Evolutionary conservation across 30 jellyfish, hydroid and myxozoan species (phyloP).

Genomic region (Haliclystus octoradiatus): DNA sequence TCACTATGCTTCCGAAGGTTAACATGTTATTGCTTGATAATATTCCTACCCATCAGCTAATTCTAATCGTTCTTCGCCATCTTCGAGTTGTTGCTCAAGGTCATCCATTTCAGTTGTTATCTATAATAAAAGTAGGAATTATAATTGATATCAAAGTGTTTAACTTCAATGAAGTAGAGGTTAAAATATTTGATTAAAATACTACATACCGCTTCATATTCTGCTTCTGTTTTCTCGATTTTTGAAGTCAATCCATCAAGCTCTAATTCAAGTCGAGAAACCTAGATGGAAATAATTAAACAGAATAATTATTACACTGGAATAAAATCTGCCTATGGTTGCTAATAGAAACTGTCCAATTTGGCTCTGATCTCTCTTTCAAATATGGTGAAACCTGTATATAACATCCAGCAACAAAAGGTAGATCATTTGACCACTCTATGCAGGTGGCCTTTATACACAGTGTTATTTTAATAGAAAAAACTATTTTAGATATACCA

Average conservation of each 20-base stretch:
- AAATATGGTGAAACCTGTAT: too few relatives aligned
- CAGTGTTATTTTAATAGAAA: too few relatives aligned
- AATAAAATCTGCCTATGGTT: too few relatives aligned
- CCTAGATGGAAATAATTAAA: constrained; percentile 5
- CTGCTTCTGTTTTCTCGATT: constrained; percentile 58
- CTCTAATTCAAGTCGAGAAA: constrained; percentile 69
- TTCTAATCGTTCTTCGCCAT: constrained; percentile 47
- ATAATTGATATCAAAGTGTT: background rate
- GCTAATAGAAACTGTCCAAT: too few relatives aligned
- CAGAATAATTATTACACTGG: background rate
- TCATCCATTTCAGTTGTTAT: constrained; percentile 47
- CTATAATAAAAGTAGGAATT: constrained; percentile 11
- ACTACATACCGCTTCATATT: constrained; percentile 78
- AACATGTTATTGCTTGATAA: too few relatives aligned
- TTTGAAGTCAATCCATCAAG: constrained; percentile 50
- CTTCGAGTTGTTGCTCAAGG: constrained; percentile 69
- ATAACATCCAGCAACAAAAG: too few relatives aligned
- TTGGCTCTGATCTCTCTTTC: too few relatives aligned
- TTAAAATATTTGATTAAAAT: too few relatives aligned
- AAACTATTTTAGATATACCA: too few relatives aligned
- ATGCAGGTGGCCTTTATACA: too few relatives aligned
- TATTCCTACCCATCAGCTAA: constrained; percentile 62
- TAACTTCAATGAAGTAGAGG: background rate
- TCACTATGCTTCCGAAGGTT: too few relatives aligned
- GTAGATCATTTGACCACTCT: too few relatives aligned